These are phyloP conservation scores for Hypolimnas misippus DNA, from an alignment of 2,888 invertebrate species.

Conservation along the genomic window DNA sequence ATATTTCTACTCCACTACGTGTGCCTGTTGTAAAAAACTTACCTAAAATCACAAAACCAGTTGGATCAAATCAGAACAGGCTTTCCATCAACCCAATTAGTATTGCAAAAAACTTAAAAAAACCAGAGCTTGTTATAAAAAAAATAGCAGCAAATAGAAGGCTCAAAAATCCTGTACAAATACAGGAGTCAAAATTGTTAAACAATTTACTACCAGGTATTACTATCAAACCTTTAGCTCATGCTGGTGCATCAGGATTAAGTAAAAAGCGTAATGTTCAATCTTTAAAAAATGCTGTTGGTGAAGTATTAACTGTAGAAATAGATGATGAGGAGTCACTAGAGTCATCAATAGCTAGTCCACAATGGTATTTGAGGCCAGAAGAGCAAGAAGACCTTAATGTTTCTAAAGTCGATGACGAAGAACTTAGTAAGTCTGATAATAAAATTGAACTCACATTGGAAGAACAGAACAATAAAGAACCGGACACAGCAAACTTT, in stretches of 20 bases:
- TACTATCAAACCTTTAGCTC: slow-evolving; percentile 45
- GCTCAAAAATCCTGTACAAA: slow-evolving; percentile 44
- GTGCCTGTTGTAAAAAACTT: slow-evolving; percentile 30
- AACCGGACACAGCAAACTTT: slow-evolving; percentile 57
- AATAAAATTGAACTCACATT: slow-evolving; percentile 30
- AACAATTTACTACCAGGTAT: slow-evolving; percentile 64
- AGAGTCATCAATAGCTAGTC: slow-evolving; percentile 49
- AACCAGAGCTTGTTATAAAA: slow-evolving; percentile 42
- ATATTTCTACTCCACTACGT: slow-evolving; percentile 43
- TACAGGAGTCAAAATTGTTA: slow-evolving; percentile 47
- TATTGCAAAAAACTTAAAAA: slow-evolving; percentile 42
- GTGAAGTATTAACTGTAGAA: slow-evolving; percentile 62
- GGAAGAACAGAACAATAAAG: slow-evolving; percentile 66
- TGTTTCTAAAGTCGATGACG: slow-evolving; percentile 13
- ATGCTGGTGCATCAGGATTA: slow-evolving; percentile 24
- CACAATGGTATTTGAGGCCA: slow-evolving; percentile 75
- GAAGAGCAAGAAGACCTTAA: slow-evolving; percentile 54
- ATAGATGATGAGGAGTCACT: slow-evolving; percentile 69
- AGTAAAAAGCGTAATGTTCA: slow-evolving; percentile 37
- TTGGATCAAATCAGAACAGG: slow-evolving; percentile 39
- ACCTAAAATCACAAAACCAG: slow-evolving; percentile 33
- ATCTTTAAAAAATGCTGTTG: slow-evolving; percentile 33
- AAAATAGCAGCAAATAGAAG: slow-evolving; percentile 37
- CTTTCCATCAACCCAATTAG: slow-evolving; percentile 47
- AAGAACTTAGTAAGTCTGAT: slow-evolving; percentile 13